A percentile compares a stretch with the other conserved stretches of the same genome.
Conservation (phyloP, 92 coral and sea anemone species). For the Diadumene lineata region DNA sequence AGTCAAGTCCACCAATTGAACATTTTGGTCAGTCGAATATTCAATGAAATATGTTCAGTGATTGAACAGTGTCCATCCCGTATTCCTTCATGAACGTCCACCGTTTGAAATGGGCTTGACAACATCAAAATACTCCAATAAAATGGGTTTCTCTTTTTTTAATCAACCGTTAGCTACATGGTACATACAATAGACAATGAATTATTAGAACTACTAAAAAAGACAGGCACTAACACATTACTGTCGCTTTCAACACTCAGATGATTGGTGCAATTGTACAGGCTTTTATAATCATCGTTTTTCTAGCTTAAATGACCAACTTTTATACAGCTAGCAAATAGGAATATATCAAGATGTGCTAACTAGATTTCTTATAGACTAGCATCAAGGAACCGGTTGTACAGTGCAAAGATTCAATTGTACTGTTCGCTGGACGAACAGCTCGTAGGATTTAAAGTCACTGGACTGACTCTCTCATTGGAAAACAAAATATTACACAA, state of each 20-base stretch:
- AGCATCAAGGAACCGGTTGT: no score
- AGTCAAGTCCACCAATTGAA: no score
- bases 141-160: background rate
- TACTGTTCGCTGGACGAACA: no score
- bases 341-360: background rate
- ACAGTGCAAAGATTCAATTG: no score
- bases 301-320: no score
- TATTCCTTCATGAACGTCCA: background rate
- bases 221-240: background rate
- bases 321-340: background rate
- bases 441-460: no score
- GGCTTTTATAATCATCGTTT: background rate
- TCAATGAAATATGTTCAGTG: no score
- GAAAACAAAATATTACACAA: no score
- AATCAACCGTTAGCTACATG: background rate
- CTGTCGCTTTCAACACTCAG: background rate
- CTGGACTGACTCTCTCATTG: no score
- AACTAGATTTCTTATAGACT: no score
- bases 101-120: background rate
- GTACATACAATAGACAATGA: background rate
- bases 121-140: background rate
- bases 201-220: background rate
- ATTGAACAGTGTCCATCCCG: no score
- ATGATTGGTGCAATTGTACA: conserved; percentile 7
- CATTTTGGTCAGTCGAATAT: no score